phyloP scores from a whole-genome alignment of 2,797 vertebrate species.

The Amblyopsis hoosieri region DNA sequence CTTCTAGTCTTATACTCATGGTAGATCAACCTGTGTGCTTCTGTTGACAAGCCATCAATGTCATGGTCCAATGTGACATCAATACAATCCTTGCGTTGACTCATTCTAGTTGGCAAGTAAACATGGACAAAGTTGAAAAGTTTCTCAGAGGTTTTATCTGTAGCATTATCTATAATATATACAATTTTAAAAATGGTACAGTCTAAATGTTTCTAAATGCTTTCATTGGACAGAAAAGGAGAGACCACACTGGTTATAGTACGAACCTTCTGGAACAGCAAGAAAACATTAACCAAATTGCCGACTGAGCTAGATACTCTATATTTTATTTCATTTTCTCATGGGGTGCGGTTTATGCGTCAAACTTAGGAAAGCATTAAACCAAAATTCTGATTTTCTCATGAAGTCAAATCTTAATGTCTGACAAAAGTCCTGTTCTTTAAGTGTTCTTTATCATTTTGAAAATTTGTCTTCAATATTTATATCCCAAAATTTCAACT shows the following conservation, averaged over 20 bases:
- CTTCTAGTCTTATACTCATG: conserved; percentile 44
- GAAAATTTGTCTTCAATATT: background rate
- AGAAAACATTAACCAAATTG: conserved; percentile 23
- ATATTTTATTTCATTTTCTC: conserved; percentile 10
- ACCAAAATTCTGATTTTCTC: conserved; percentile 11
- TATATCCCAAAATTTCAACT: conserved; percentile 1
- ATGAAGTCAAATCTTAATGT: conserved; percentile 3
- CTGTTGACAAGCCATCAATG: conserved; percentile 57
- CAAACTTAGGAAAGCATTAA: conserved; percentile 4
- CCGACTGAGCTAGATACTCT: background rate
- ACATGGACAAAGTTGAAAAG: conserved; percentile 60
- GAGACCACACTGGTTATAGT: conserved; percentile 25
- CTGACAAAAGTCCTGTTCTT: too few relatives aligned
- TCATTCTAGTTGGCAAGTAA: conserved; percentile 75
- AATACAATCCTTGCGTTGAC: conserved; percentile 65
- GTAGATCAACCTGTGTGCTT: conserved; percentile 73
- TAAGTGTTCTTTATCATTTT: conserved; percentile 11
- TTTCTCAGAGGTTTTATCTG: conserved; percentile 54
- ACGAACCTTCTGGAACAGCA: conserved; percentile 64
- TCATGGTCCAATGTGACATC: conserved; percentile 61
- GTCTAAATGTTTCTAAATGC: conserved; percentile 15
- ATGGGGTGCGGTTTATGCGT: conserved; percentile 55
- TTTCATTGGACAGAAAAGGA: conserved; percentile 35
- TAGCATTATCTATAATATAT: conserved; percentile 58
- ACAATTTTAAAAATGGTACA: conserved; percentile 65